Base-by-base conservation (phyloP, 64 coral and sea anemone species). In the Acropora tenuis region DNA sequence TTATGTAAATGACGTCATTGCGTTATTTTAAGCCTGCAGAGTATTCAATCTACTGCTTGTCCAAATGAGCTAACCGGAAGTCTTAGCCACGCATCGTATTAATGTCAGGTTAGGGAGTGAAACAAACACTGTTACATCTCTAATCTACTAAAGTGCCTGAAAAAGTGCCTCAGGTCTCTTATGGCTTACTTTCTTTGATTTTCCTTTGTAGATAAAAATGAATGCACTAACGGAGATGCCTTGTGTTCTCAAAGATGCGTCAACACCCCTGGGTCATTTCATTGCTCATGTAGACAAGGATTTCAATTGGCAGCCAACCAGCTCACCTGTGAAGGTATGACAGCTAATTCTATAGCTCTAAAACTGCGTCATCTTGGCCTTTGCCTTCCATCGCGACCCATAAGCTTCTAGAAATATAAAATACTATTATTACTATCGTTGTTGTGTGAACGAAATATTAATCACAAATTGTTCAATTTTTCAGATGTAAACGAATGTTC, bases 401-500 rank as follows among this genome's bases (percentile, higher is more conserved):
- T 30, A 30, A 30, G 30, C 30, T 30, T 30, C 30, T 30, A 30
- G 30, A 30, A 30, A 30, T 30, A 30, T 30, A 30, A 30, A 30
- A 30, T 30, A 30, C 30, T 30, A 30, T 30, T 30, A 30, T 30
- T 30, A 30, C 30, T 30, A 30, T 30, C 30, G 30, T 30, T 30
- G 30, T 30, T 30, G 30, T 30, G 30, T 30, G 30, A 2, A 55
- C 10, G 52, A 10, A 5, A 55, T 55, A 10, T 55, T 55, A 55
- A 74, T 9, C 43, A 20, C 8, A 6, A 46, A 19, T 47, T 49
- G 48, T 50, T 2, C 48, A 43, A 19, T 71, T 85, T 17, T 85
- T 48, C 45, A 85, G 82, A 85, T 72, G 40, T 85, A 85, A 17
- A 85, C 13, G 82, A 85, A 19, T 85, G 82, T 20, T 43, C 45